Base-by-base conservation (phyloP, 2,797 vertebrate species). In the Australoheros facetus region DNA sequence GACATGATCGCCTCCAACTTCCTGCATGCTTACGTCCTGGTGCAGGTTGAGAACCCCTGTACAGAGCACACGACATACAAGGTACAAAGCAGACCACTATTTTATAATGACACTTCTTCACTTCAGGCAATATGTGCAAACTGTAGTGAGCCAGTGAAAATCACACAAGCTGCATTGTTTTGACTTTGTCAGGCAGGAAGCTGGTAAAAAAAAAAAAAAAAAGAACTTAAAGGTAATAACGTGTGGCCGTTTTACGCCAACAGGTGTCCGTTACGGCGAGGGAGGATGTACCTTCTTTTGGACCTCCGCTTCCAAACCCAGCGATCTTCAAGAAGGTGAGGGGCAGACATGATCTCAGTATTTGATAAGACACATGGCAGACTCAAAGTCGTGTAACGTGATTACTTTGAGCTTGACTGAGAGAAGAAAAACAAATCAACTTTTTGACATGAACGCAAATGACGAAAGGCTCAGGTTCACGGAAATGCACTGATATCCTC, bases 1-100 rank as follows among this genome's bases (percentile, higher is more conserved):
- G 98, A 99, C 93, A 99, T 98, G 96, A 99, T 99, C 1, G 98
- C 98, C 74, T 99, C 98, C 78, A 99, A 99, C 92, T 99, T 99
- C 92, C 93, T 99, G 73, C 98, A 99, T 0, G 96, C 98, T n/a
- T 99, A 99, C 30, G 95, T 99, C 0, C 95, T 99, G 3, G 97
- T 99, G 84, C 98, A 99, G 93, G 97, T 88, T 1, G 97, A 99
- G 69, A 96, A 96, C 87, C 91, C 94, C 0, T 95, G 95, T 48
- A 95, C 95, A 0, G 97, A 98, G 1, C 82, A 91, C 53, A 90
- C 96, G 0, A 92, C 94, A 0, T 99, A 99, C 93, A 99, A 97
- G 97, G 98, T 99, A 95, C 34, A 28, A 12, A 42, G 21, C 19
- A 2, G 54, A n/a, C 28, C 32, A 4, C 7, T 26, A 8, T 13